Evolutionary conservation across 1,140 invertebrate genomes (phyloP), one percentile per base, ranked within the genome.

Genomic region (Drosophila aff.): DNA sequence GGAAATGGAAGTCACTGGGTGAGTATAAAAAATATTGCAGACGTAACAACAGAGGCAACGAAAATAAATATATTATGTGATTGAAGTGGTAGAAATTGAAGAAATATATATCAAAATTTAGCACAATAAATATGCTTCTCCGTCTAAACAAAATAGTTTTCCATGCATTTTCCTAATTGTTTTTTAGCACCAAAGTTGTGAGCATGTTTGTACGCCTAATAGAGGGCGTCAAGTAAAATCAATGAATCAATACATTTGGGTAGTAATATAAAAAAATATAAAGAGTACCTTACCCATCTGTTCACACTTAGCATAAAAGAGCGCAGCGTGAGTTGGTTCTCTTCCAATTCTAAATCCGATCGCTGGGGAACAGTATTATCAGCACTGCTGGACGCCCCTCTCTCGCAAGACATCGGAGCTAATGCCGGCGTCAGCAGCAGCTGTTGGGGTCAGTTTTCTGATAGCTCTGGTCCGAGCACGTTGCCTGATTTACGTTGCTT

Each of bases 341-440:
- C 59, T 77, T 23, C 16, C 28, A 3, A 28, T 67, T 28, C 36
- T 26, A 38, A 33, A 7, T 7, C 41, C 43, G 40, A 75, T 62
- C 47, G n/a, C 31, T 47, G 21, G 63, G 21, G 55, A 57, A 60
- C 49, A 50, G 73, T 38, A 33, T 21, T 67, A 33, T 71, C 33
- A 52, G 31, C 53, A 40, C 41, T 75, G 38, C 74, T 77, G 75
- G 75, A 77, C 57, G 43, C 40, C 11, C 18, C 28, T 40, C 11
- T 18, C 47, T 50, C 11, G n/a, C 16, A 40, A 23, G 11, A 23
- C 9, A 50, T n/a, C 7, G 2, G 13, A 31, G 21, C 38, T 23
- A n/a, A 36, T 60, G 18, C 21, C 50, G 47, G 41, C 40, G 5
- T 9, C 18, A 18, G 18, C 16, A 55, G 62, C 57, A 38, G 73